Evolutionary conservation across 1,140 invertebrate genomes (phyloP), one percentile per base, ranked within the genome.

Genomic region (Homarus americanus): DNA sequence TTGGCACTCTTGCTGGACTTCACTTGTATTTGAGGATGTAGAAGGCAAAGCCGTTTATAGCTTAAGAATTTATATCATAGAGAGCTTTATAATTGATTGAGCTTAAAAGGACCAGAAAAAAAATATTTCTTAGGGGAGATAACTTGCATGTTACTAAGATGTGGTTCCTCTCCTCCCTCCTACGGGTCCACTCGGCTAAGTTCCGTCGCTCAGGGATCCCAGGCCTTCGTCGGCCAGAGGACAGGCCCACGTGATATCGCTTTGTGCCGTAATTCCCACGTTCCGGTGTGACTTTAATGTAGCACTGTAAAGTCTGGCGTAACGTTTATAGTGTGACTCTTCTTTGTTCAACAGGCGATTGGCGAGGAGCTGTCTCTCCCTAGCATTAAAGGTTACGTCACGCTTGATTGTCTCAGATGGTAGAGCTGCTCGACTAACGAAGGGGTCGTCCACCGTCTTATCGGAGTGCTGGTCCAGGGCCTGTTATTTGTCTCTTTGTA

Each of bases 271-370:
- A 38, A 75, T 36, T 75, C 73, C 28, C 41, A 36, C 73, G 73
- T 75, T 34, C 28, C 73, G 28, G 73, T 38, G 73, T 75, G 73
- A 75, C 73, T 34, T 38, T 75, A 38, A 75, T 75, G 41, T 24
- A 36, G 20, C 15, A 38, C 73, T 38, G 73, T 75, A 75, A 75
- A 75, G 73, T 75, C 73, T 75, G n/a, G 73, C 73, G 73, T 75
- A 34, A 75, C 73, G 73, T 75, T 75, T 75, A 75, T 75, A 38
- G 73, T 75, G 73, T 38, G 73, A 17, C n/a, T n/a, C n/a, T 75
- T 75, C 73, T 75, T 75, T 75, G 73, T 75, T 75, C 73, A n/a
- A 38, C 34, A 34, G 24, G 73, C 28, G 41, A 75, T 34, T 75
- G 73, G 41, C 41, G 73, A n/a, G n/a, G n/a, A n/a, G n/a, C n/a